phyloP scores from a whole-genome alignment of 1,140 invertebrate genomes.

The Sitophilus oryzae region DNA sequence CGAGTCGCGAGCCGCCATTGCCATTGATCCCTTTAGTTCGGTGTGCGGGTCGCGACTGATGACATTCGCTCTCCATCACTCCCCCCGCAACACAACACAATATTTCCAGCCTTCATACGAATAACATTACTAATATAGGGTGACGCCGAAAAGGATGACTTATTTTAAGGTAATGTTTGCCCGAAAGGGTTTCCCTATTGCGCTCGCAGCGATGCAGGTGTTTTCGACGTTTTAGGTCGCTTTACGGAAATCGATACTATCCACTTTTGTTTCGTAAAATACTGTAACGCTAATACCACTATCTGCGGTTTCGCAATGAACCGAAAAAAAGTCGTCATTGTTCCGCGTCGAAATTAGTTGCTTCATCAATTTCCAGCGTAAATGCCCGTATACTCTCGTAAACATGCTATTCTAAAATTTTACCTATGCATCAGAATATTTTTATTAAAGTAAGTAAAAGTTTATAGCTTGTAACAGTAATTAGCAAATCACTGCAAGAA shows the following conservation, averaged over 20 bases:
- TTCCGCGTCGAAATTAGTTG: no score
- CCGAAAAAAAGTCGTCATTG: no score
- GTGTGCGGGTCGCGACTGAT: conserved; percentile 15
- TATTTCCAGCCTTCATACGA: conserved; percentile 22
- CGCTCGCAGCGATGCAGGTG: background rate
- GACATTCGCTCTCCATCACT: conserved; percentile 13
- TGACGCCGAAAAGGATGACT: conserved; percentile 21
- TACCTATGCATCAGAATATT: no score
- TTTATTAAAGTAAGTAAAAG: no score
- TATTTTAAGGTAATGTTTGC: conserved; percentile 20
- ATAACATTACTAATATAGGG: conserved; percentile 21
- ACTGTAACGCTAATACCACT: no score
- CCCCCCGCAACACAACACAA: conserved; percentile 17
- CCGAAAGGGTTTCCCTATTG: background rate
- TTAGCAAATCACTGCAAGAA: no score
- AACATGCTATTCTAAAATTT: no score
- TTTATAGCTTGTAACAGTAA: no score
- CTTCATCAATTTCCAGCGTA: no score
- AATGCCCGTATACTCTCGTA: no score
- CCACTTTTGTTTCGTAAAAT: conserved; percentile 11
- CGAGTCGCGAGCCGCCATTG: conserved; percentile 12
- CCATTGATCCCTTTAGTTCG: conserved; percentile 23
- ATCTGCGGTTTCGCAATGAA: no score
- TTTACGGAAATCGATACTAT: conserved; percentile 16
- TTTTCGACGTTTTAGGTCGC: conserved; percentile 12